Evolutionary conservation across 2,113 vertebrate genomes (phyloP), one percentile per base, ranked within the genome.

Genomic region (Scalopus aquaticus): DNA sequence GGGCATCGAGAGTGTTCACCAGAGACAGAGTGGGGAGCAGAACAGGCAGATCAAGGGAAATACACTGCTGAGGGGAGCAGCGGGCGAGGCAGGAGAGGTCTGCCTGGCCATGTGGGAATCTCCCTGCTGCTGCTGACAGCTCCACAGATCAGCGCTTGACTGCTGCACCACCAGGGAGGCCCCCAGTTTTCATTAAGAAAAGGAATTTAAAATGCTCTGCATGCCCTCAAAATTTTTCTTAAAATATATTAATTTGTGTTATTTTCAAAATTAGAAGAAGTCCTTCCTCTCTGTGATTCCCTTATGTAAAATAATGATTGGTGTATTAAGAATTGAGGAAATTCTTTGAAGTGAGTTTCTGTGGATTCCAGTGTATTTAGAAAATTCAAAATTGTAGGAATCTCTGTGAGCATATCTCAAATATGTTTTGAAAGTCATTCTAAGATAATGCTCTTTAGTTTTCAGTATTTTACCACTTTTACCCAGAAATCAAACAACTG

Each of bases 271-370:
- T 76, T 37, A 65, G 3, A 93, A 32, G 20, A 44, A 44, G n/a
- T 42, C 24, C 26, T 78, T 11, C 8, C 81, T 69, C 12, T 76
- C 46, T 83, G 24, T 74, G 7, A 93, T 37, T 62, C 44, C 26
- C 9, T 84, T 73, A 20, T 28, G 74, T 54, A 37, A 88, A 81
- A 64, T 30, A 94, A 60, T 81, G 78, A 77, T 49, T 65, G 12
- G 3, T 78, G 17, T 69, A 44, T 79, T 73, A 17, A 0, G 24
- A 91, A 86, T 62, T 89, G 87, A 81, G 9, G 4, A 35, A 60
- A 49, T 92, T 37, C 24, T 89, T 46, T 89, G 39, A 94, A 62
- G 58, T 89, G n/a, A 74, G 30, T 80, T 69, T 92, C n/a, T 76
- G 19, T 62, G 64, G 24, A 94, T 72, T 42, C 1, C 13, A 80